These are phyloP conservation scores for Rallus limicola DNA, from an alignment of 2,113 vertebrate genomes.

Conservation along the genomic window DNA sequence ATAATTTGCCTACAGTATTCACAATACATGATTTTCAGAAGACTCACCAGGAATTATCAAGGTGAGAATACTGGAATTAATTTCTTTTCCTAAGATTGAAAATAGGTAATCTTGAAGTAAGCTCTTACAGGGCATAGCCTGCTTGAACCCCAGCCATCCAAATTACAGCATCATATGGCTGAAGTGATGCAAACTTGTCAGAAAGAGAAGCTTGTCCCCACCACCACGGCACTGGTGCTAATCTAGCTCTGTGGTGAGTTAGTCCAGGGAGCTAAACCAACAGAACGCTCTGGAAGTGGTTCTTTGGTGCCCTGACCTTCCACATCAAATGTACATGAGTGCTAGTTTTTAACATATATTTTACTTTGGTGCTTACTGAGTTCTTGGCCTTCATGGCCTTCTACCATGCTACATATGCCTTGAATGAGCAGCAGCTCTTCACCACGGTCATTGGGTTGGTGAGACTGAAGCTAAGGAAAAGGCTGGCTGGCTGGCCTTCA, in stretches of 20 bases:
- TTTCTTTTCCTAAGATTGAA: neutral
- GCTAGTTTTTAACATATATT: neutral
- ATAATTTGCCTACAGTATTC: neutral
- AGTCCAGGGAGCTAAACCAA: neutral
- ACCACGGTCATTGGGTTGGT: neutral
- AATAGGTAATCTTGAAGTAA: neutral
- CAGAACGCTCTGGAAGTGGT: neutral
- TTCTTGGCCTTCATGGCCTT: neutral
- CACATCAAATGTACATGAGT: fast-evolving
- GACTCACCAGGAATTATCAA: neutral
- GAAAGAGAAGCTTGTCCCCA: neutral
- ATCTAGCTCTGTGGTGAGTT: neutral
- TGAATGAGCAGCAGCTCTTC: neutral
- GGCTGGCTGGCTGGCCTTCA: neutral
- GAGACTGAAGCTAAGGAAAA: neutral
- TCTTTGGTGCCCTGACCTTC: neutral
- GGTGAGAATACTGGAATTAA: neutral
- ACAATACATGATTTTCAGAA: neutral
- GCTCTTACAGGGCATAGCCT: neutral
- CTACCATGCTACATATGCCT: neutral
- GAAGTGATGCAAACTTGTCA: neutral
- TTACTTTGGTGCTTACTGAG: neutral
- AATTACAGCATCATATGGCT: neutral
- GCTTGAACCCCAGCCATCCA: neutral
- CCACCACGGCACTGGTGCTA: neutral